Evolutionary conservation across 2,113 vertebrate genomes (phyloP), one percentile per base, ranked within the genome.

Genomic region (Zootoca vivipara): DNA sequence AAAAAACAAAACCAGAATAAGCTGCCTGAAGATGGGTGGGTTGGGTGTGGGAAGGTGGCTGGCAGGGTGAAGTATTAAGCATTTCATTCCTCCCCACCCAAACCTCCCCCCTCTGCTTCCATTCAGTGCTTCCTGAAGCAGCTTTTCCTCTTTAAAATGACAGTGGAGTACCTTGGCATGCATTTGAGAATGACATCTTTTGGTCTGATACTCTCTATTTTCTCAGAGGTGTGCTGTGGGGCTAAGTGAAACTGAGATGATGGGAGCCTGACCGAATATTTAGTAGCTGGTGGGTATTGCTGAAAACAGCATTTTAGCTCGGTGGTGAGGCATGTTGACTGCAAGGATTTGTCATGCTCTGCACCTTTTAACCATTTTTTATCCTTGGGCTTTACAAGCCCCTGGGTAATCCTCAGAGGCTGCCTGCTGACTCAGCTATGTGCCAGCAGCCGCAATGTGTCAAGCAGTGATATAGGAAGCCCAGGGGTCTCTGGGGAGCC

Each of bases 381-480:
- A 89, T 81, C 88, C 79, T 89, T 9, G 80, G 87, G 15, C 35
- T n/a, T 42, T 74, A 26, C 0, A 1, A 87, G 74, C 85, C 87
- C 70, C 70, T 0, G 0, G 2, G 64, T 87, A 86, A 82, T 73
- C 90, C 73, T 46, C 35, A 13, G 56, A 0, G 0, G 1, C n/a
- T 6, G 13, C 69, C 56, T 0, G 83, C 87, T 46, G 92, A 85
- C 83, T 82, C 91, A 91, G 89, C 88, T 62, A 86, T 90, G 56
- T 20, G 0, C 4, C 69, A 0, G 90, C 81, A 0, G 87, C 81
- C 38, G 78, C 90, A 74, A 78, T 5, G 0, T 82, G 88, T 0
- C 13, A 78, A 74, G 83, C 40, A 0, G 78, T 0, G 88, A 70
- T 4, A 46, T 0, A 72, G 77, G 65, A 13, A 38, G 12, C 52